These are phyloP conservation scores for Hylyphantes graminicola DNA, from an alignment of 1,140 invertebrate genomes.

Conservation along the genomic window DNA sequence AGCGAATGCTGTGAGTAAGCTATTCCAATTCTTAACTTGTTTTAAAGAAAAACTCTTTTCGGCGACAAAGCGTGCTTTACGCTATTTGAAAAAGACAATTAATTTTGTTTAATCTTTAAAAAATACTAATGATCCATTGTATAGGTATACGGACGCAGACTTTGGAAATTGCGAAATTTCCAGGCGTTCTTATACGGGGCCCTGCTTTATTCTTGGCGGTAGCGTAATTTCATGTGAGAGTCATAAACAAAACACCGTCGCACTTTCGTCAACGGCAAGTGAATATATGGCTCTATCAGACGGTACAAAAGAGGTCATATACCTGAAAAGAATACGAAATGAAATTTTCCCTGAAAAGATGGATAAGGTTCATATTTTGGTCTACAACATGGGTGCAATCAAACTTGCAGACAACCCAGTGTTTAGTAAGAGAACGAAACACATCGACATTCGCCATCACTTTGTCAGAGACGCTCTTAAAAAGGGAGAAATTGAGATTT, in stretches of 20 bases:
- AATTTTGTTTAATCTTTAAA: conserved; percentile 14
- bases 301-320: conserved; percentile 63
- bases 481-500: neutral
- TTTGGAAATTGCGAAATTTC: conserved; percentile 49
- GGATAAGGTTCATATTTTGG: neutral
- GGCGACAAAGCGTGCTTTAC: conserved; percentile 64
- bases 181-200: conserved; percentile 65
- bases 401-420: conserved; percentile 12
- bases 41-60: conserved; percentile 61
- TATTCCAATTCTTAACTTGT: conserved; percentile 68
- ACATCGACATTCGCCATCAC: neutral
- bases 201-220: conserved; percentile 65
- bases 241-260: conserved; percentile 70
- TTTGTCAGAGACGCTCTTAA: neutral
- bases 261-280: conserved; percentile 68
- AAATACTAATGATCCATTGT: neutral
- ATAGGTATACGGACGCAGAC: conserved; percentile 13
- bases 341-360: neutral
- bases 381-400: neutral
- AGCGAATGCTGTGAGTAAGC: conserved; percentile 67
- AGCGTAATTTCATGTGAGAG: conserved; percentile 69
- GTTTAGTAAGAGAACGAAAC: neutral
- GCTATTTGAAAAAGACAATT: neutral
- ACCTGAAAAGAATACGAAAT: neutral
- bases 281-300: conserved; percentile 68